phyloP scores from a whole-genome alignment of 2,113 vertebrate species.

The Epinephelus moara region DNA sequence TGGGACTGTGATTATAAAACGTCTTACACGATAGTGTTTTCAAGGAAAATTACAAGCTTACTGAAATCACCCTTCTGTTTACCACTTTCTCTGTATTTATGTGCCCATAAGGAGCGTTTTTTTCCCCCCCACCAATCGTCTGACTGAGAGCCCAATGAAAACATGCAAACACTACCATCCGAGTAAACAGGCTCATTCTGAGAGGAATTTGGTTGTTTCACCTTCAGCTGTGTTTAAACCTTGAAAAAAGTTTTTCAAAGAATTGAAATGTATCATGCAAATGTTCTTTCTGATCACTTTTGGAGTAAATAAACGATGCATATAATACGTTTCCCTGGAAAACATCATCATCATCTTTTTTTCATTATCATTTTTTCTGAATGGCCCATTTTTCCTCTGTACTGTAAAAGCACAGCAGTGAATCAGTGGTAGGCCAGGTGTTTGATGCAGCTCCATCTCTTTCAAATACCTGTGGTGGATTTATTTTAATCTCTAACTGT shows the following conservation, averaged over 20 bases:
- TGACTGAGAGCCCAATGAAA: neutral
- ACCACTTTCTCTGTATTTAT: neutral
- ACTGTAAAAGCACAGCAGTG: neutral
- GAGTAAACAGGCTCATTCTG: neutral
- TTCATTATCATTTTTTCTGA: neutral
- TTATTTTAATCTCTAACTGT: too few species aligned
- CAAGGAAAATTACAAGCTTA: conserved; percentile 35
- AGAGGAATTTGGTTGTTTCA: neutral
- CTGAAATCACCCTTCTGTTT: conserved; percentile 15
- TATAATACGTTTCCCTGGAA: neutral
- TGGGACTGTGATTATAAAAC: conserved; percentile 42
- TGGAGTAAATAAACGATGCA: neutral
- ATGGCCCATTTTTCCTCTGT: neutral
- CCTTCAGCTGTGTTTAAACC: neutral
- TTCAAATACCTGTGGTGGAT: neutral
- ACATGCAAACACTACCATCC: neutral
- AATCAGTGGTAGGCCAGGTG: neutral
- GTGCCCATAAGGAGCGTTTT: conserved; percentile 11
- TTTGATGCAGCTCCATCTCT: neutral
- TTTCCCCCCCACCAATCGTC: neutral
- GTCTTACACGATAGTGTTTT: conserved; percentile 12
- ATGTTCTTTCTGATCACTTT: neutral
- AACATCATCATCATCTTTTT: neutral
- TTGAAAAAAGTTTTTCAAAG: neutral
- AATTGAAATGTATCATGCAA: neutral